Evolutionary conservation across 2,113 vertebrate species (phyloP), one percentile per base, ranked within the genome.

Genomic region (Turdus rufiventris): DNA sequence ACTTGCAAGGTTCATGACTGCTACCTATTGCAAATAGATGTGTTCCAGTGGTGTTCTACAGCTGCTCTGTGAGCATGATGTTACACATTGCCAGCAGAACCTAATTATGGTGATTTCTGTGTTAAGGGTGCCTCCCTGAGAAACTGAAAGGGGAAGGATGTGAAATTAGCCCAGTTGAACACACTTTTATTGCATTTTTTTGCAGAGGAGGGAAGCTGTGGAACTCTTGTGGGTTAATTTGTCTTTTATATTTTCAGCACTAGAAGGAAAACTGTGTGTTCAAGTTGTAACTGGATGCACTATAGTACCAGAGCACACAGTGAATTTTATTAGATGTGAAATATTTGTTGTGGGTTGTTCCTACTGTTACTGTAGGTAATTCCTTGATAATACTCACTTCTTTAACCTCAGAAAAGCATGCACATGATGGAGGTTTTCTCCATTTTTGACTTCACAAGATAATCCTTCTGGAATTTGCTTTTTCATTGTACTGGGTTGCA

Each of bases 241-340:
- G 29, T 7, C 25, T 79, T 12, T 33, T 86, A 20, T 21, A 33
- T 88, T n/a, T 91, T 76, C 34, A 73, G 19, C 45, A 26, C 21
- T 38, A n/a, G n/a, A 76, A 66, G 42, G 66, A 88, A 45, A 6
- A 11, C 12, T 0, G 0, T 47, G 12, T 73, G 18, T 73, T 26
- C 33, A 43, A 17, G 4, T 66, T 80, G 40, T 42, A 82, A 75
- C 6, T 40, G 58, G 17, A 28, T 14, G 16, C 28, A 12, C 36
- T 18, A 17, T 12, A 23, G 29, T 47, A 38, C 24, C 67, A 45
- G 65, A 68, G 42, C 34, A 76, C 20, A 33, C 10, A 40, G 38
- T 38, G 45, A 65, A 79, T 53, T 54, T 40, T 8, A 28, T 53
- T 42, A 65, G 24, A 40, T 51, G 8, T 50, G 36, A 71, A 72